Evolutionary conservation across 2,113 vertebrate genomes (phyloP), one percentile per base, ranked within the genome.

Genomic region (Capricornis sumatraensis): DNA sequence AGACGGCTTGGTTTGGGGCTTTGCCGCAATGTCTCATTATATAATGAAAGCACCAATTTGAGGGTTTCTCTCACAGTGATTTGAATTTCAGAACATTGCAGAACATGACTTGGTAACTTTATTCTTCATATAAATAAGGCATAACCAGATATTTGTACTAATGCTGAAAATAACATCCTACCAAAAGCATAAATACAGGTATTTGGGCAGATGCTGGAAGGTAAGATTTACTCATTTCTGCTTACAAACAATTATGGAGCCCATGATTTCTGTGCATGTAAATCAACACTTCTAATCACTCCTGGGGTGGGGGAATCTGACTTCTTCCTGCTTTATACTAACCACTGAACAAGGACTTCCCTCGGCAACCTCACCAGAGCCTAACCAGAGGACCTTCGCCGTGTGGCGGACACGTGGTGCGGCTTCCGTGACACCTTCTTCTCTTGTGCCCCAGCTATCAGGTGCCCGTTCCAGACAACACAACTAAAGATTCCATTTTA

Each of bases 31-130:
- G 89, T 94, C 67, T 98, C 94, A 96, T 97, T 95, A 96, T 50
- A 86, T 84, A 95, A 98, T 88, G 91, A 97, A 97, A 98, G 95
- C 95, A 96, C 95, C 97, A 95, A 96, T 96, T 94, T 93, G 89
- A 97, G 92, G 96, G 78, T 45, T 98, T 97, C 74, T 93, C 92
- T 96, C 96, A 95, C 21, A 94, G 88, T n/a, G 87, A 97, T 78
- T 87, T 96, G 78, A 96, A 23, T 85, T 96, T 97, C 79, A 95
- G 87, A 83, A 95, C 74, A 87, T 50, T 87, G 93, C 27, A 93
- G 62, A 84, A 87, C 85, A 33, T 79, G 88, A 90, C 60, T 96
- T 93, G 85, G 82, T 62, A 64, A 95, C 71, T 98, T 97, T 76
- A 93, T 89, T 97, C 60, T 97, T 94, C 74, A 89, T 60, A 94